Evolutionary conservation across 1,140 invertebrate species (phyloP), one percentile per base, ranked within the genome.

Genomic region (Eubasilissa regina): DNA sequence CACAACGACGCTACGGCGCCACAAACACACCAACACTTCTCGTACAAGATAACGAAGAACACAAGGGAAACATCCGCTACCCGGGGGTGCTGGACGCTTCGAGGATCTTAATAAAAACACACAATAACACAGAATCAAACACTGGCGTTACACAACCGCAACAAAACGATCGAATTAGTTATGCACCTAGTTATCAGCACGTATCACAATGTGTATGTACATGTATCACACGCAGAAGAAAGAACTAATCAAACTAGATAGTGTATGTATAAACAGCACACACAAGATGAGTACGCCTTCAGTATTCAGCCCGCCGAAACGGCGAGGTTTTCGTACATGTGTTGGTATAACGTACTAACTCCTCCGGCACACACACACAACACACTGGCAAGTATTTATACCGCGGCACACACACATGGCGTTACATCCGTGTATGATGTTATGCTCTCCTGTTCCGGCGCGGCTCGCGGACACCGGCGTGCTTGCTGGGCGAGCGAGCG

Each of bases 1-100:
- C 64, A 76, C 74, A 76, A 43, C 44, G 62, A 77, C 76, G 45
- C 51, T 48, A 68, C 17, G 76, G 76, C 76, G 76, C 76, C 76
- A 58, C 58, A 44, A 62, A 35, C 48, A 25, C 62, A 77, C 76
- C 51, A 51, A 70, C 76, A 77, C 76, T 51, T 45, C 45, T 56
- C 43, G 68, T 62, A 62, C 73, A 35, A 43, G 47, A 64, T 53
- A 70, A 62, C 62, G 21, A 77, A 76, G 70, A 62, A 70, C 62
- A 55, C 19, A 68, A 70, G 25, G 56, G 56, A 64, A 76, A 75
- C 73, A 47, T 73, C 74, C 56, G 44, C 74, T 62, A 76, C 58
- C 73, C 51, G 21, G 43, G 48, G 44, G 73, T 17, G 19, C 55
- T 3, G 35, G 55, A 58, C 73, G 55, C 73, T 45, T 43, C 51